Evolutionary conservation across 2,888 invertebrate genomes (phyloP), one percentile per base, ranked within the genome.

Genomic region (Hemaris fuciformis): DNA sequence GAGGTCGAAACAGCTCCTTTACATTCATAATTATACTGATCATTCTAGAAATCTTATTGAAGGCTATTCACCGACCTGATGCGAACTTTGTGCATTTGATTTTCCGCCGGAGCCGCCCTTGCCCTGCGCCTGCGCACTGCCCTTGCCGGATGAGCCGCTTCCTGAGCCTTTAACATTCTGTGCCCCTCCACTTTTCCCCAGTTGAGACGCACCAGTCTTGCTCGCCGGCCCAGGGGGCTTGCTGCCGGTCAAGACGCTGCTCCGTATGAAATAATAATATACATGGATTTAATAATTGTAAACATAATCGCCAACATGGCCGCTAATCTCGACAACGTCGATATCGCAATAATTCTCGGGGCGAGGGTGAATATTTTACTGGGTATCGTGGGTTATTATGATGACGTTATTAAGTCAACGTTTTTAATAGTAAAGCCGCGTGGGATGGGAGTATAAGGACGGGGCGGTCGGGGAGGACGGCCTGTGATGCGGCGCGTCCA

Each of bases 151-250:
- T 1, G 81, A 76, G 3, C 75, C 59, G 0, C 77, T 70, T 4
- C 73, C 61, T 4, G 72, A 73, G 5, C 81, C 81, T 61, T 88
- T 89, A 60, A 79, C 75, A 13, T 74, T 74, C 42, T 82, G 84
- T 3, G 79, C 72, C 23, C 79, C 73, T 2, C 83, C 78, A 42
- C 82, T 76, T 64, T 91, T 91, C 41, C 86, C 84, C 13, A 89
- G 67, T 2, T 88, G 87, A 13, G 88, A 64, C 1, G 82, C 91
- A 8, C 93, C 92, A 0, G 93, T 93, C 75, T 94, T 94, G 66
- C 93, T 89, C 0, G 93, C 91, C 7, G 93, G 92, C 7, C 93
- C 91, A 7, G 94, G 89, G 64, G 88, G 90, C 78, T 94, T 94
- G 60, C 86, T 88, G 66, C 89, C 91, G 59, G 88, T 86, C 68